Evolutionary conservation across 2,888 invertebrate species (phyloP).

Genomic region (Erynnis tages): DNA sequence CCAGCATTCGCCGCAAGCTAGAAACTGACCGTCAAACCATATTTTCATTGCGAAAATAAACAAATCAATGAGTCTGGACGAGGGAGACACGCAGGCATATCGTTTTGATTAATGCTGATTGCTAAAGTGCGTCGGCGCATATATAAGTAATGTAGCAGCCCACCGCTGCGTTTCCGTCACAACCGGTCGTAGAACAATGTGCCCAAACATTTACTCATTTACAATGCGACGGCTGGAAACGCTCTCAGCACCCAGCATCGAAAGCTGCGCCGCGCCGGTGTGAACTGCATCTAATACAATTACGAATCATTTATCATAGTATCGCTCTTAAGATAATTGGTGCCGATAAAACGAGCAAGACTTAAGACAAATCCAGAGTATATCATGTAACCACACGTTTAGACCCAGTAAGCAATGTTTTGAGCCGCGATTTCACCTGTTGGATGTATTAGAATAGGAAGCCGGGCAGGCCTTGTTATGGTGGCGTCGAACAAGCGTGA

Average conservation of each 20-base stretch:
- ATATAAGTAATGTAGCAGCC: slow-evolving; percentile 76
- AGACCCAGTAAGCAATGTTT: slow-evolving; percentile 7
- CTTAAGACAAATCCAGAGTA: slow-evolving; percentile 30
- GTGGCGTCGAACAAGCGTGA: slow-evolving; percentile 35
- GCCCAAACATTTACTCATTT: slow-evolving; percentile 69
- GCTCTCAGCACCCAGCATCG: slow-evolving; percentile 15
- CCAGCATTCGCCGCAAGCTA: slow-evolving; percentile 41
- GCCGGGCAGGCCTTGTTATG: slow-evolving; percentile 21
- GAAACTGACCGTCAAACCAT: slow-evolving; percentile 52
- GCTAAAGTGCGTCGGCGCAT: slow-evolving; percentile 77
- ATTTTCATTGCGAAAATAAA: slow-evolving; percentile 67
- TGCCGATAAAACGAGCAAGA: slow-evolving; percentile 37
- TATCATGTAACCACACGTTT: slow-evolving; percentile 13
- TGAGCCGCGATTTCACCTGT: slow-evolving; percentile 11
- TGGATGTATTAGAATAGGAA: slow-evolving; percentile 3
- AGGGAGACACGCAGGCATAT: slow-evolving; percentile 67
- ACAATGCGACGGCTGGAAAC: slow-evolving; percentile 50
- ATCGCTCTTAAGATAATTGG: slow-evolving; percentile 47
- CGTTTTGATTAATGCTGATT: slow-evolving; percentile 79
- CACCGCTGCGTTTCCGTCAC: slow-evolving; percentile 70
- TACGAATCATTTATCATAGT: slow-evolving; percentile 48
- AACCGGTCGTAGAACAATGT: slow-evolving; percentile 78
- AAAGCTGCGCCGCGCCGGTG: slow-evolving; percentile 30
- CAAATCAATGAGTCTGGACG: slow-evolving; percentile 65
- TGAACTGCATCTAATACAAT: slow-evolving; percentile 40